These are phyloP conservation scores for Dendrocincla tyrannina DNA, from an alignment of 2,797 vertebrate genomes.

Conservation along the genomic window DNA sequence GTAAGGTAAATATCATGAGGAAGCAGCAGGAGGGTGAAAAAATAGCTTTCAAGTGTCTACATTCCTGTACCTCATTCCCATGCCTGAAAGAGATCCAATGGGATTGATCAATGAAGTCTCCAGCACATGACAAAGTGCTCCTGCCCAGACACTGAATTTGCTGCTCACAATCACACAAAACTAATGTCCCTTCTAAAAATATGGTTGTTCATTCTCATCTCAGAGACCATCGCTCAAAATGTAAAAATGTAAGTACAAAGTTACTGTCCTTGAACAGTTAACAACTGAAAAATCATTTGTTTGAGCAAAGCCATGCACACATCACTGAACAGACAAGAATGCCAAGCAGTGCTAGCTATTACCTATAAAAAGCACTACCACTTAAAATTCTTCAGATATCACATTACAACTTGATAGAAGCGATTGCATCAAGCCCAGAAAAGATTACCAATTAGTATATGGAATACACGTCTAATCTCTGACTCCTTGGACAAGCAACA, in stretches of 20 bases:
- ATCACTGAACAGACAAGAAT: neutral
- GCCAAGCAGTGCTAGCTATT: neutral
- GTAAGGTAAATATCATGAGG: neutral
- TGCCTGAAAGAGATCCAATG: neutral
- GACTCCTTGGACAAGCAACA: neutral
- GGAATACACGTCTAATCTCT: neutral
- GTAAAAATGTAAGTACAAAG: neutral
- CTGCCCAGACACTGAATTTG: neutral
- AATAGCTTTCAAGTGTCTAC: neutral
- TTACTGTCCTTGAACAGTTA: neutral
- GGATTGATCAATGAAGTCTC: neutral
- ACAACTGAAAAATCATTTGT: neutral
- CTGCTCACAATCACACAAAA: neutral
- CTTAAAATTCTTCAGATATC: neutral
- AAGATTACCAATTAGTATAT: neutral
- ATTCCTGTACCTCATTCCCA: neutral
- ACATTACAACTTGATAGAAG: neutral
- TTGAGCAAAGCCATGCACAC: neutral
- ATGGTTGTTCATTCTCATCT: neutral
- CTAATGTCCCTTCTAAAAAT: neutral
- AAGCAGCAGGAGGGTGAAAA: neutral
- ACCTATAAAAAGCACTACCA: neutral
- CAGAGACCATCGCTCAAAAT: neutral
- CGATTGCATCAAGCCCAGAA: neutral
- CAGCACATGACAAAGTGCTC: neutral